Evolutionary conservation across 2,888 invertebrate species (phyloP).

Genomic region (Xestia c-nigrum): DNA sequence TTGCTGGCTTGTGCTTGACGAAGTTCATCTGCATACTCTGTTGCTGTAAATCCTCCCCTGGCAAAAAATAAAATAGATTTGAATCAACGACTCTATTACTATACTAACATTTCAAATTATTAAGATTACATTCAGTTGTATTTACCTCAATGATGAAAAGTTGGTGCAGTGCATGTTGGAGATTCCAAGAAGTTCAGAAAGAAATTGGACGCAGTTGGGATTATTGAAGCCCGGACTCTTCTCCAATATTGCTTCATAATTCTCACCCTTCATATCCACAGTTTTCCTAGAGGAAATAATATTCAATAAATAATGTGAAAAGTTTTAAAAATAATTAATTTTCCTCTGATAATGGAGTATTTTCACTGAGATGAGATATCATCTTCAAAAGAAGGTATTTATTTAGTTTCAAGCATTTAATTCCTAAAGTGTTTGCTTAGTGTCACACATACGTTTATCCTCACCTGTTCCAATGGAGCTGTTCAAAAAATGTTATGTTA

Average conservation of each 20-base stretch:
- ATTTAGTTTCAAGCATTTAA: conserved; percentile 76
- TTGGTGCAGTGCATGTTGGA: conserved; percentile 93
- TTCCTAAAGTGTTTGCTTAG: conserved; percentile 78
- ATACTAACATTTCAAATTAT: not conserved
- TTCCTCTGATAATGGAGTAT: conserved; percentile 75
- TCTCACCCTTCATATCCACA: conserved; percentile 94
- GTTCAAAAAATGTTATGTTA: conserved; percentile 90
- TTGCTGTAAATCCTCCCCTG: conserved; percentile 94
- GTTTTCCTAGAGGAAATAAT: conserved; percentile 92
- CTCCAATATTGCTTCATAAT: conserved; percentile 95
- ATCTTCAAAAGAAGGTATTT: conserved; percentile 76
- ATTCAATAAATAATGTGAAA: conserved; percentile 67
- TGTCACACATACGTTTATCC: conserved; percentile 88
- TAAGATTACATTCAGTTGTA: not conserved
- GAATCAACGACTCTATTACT: not conserved
- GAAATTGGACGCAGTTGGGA: conserved; percentile 96
- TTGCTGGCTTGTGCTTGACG: conserved; percentile 97
- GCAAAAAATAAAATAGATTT: conserved; percentile 35
- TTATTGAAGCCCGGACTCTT: conserved; percentile 96
- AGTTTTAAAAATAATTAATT: conserved; percentile 68
- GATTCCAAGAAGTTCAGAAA: conserved; percentile 94
- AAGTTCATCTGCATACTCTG: conserved; percentile 95
- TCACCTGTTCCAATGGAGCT: conserved; percentile 90
- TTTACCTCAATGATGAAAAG: conserved; percentile 93
- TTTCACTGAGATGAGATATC: conserved; percentile 72